phyloP scores from a whole-genome alignment of 2,113 vertebrate species.

The Apteryx owenii region DNA sequence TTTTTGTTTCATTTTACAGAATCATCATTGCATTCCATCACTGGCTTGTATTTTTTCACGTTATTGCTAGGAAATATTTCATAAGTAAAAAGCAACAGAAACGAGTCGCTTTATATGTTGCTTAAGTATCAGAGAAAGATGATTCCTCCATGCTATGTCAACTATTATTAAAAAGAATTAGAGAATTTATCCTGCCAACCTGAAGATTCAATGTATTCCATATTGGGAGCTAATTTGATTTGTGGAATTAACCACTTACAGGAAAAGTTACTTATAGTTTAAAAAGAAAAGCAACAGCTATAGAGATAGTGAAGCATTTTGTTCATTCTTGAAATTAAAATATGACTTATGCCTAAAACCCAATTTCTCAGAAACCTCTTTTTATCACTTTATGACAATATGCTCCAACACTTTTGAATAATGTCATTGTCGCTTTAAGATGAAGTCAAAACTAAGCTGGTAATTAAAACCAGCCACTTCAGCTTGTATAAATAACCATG shows the following conservation, averaged over 20 bases:
- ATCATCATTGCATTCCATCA: neutral
- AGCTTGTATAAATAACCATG: neutral
- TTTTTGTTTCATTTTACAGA: neutral
- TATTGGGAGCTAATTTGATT: neutral
- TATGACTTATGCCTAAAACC: neutral
- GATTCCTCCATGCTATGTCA: neutral
- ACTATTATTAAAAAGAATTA: neutral
- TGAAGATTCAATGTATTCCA: neutral
- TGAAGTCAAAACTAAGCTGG: neutral
- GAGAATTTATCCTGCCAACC: neutral
- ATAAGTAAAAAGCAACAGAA: neutral
- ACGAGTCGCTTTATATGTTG: neutral
- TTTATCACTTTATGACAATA: neutral
- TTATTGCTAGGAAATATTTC: neutral
- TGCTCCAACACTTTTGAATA: neutral
- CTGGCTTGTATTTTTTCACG: neutral
- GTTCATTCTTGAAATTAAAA: neutral
- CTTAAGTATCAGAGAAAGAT: neutral
- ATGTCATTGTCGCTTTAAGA: neutral
- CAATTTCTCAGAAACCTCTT: neutral
- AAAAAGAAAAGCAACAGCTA: neutral
- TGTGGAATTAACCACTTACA: neutral
- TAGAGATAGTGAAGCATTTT: neutral
- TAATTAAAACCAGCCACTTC: constrained; percentile 10
- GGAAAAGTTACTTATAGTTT: neutral